Evolutionary conservation across 1,140 invertebrate species (phyloP), one percentile per base, ranked within the genome.

Genomic region (Adelges cooleyi): DNA sequence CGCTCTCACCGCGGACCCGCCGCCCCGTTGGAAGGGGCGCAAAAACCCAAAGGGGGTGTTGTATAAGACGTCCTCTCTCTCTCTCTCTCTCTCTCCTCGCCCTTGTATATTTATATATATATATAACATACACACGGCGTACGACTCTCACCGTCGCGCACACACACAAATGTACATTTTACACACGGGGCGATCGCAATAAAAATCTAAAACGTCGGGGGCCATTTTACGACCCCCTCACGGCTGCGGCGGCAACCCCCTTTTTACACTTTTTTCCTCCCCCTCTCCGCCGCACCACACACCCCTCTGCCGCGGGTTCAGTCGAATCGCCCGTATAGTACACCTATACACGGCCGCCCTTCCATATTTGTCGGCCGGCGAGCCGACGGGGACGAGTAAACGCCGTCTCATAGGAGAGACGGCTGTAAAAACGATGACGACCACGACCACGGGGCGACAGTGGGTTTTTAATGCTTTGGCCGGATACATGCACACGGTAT

Each of bases 201-300:
- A 59, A 59, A 62, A 62, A 33, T 46, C 25, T 25, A 10, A 62
- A 62, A 48, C 56, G 56, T 48, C 56, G 42, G 56, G 56, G 56
- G 56, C 56, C 56, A 46, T 62, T 62, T 62, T 62, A 62, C 56
- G 56, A 62, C 56, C 56, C 56, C 56, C 56, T 62, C 40, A 18
- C 54, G 42, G 18, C 53, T 6, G 52, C 13, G 4, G 9, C 38
- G 53, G 56, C 56, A 48, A 62, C 56, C 56, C 54, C 56, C 56
- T 48, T 56, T 54, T 20, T 29, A 4, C 22, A 48, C n/a, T n/a
- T n/a, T 44, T 62, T 46, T 46, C 18, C 11, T 18, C 13, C 17
- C 25, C n/a, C 42, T 33, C 29, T 46, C 2, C 33, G 10, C n/a
- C n/a, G n/a, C n/a, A n/a, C n/a, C n/a, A n/a, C n/a, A n/a, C n/a